These are phyloP conservation scores for Sialia sialis DNA, from an alignment of 2,113 vertebrate genomes.

Conservation along the genomic window DNA sequence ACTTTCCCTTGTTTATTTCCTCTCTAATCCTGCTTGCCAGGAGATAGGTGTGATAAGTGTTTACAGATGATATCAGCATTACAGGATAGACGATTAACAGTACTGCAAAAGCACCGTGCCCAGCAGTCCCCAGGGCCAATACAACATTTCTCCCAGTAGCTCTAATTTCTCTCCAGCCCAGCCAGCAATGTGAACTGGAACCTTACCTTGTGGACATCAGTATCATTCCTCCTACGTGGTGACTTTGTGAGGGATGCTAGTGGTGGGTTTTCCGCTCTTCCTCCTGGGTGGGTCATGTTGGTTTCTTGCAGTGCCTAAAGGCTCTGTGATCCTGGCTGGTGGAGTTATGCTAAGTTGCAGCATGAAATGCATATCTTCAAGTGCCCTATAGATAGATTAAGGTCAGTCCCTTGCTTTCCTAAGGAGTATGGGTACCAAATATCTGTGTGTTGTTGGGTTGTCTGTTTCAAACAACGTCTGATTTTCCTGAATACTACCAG, in stretches of 20 bases:
- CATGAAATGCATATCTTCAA: not conserved
- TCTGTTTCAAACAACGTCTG: not conserved
- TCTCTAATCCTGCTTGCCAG: not conserved
- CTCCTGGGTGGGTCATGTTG: not conserved
- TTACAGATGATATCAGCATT: slow-evolving; percentile 10
- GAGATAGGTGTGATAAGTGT: not conserved
- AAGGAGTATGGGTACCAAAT: not conserved
- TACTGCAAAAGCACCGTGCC: not conserved
- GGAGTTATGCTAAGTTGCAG: not conserved
- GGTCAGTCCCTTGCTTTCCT: not conserved
- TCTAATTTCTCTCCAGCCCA: slow-evolving; percentile 5
- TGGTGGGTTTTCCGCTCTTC: not conserved
- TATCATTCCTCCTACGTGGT: not conserved
- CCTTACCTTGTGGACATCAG: not conserved
- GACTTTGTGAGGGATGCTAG: not conserved
- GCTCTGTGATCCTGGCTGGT: not conserved
- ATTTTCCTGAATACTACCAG: not conserved
- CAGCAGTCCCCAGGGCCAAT: not conserved
- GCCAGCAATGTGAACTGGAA: not conserved
- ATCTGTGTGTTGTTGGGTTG: not conserved
- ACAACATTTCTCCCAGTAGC: not conserved
- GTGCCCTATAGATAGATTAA: not conserved
- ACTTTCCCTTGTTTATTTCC: not conserved
- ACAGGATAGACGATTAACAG: not conserved
- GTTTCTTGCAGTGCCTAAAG: not conserved